A percentile compares a stretch with the other conserved stretches of the same genome.
Conservation (phyloP, 2,113 vertebrate genomes). For the Halcyon malimbica region DNA sequence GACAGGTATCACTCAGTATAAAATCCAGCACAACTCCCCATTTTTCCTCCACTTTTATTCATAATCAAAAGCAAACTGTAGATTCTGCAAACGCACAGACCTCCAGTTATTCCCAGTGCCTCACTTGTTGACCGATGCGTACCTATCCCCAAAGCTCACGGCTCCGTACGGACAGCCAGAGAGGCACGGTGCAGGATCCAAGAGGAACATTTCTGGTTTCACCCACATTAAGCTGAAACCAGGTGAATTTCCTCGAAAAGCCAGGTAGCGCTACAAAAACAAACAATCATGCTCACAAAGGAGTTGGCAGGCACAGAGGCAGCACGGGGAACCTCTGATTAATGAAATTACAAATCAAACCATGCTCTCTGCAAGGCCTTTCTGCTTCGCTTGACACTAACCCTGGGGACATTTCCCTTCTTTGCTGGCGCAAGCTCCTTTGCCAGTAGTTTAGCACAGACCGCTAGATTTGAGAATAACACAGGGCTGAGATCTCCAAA, state of each 20-base stretch:
- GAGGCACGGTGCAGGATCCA: neutral
- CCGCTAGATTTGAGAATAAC: neutral
- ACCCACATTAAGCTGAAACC: neutral
- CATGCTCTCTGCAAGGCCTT: constrained; percentile 38
- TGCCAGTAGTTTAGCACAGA: neutral
- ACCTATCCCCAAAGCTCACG: neutral
- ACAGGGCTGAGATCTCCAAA: neutral
- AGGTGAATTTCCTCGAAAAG: neutral
- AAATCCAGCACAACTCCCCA: neutral
- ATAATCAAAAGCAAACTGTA: neutral
- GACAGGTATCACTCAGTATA: neutral
- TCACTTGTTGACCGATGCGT: neutral
- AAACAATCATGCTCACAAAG: neutral
- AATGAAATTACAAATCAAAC: constrained; percentile 65
- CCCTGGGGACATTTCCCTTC: constrained; percentile 18
- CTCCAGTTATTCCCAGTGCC: neutral
- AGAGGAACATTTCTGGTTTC: neutral
- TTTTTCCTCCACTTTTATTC: neutral
- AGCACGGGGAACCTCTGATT: constrained; percentile 24
- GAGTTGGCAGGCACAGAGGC: neutral
- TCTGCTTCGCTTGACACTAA: constrained; percentile 30
- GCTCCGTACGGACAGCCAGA: neutral
- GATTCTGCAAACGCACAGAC: neutral
- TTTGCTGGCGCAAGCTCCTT: neutral
- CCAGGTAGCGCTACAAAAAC: neutral